A percentile compares a stretch with the other conserved stretches of the same genome.
phyloP scores from a whole-genome alignment of 1,140 invertebrate genomes.

The Sogatella furcifera region DNA sequence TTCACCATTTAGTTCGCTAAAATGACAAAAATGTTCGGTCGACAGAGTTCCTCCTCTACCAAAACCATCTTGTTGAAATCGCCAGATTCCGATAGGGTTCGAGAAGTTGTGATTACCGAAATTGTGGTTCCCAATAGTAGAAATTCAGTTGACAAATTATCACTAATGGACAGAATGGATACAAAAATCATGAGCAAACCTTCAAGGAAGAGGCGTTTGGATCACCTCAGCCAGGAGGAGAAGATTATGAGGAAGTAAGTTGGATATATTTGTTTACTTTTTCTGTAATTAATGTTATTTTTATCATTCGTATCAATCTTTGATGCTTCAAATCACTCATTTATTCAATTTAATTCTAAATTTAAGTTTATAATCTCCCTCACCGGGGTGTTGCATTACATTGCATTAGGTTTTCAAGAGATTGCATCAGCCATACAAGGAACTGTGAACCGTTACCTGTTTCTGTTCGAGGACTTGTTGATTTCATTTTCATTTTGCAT shows the following conservation, averaged over 20 bases:
- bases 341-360: too few species aligned
- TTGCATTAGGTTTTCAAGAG: too few species aligned
- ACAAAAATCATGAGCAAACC: neutral
- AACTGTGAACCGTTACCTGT: too few species aligned
- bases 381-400: too few species aligned
- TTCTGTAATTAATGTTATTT: neutral
- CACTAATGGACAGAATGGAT: neutral
- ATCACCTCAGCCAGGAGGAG: conserved; percentile 71
- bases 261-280: neutral
- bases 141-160: neutral
- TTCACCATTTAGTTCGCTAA: too few species aligned
- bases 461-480: neutral
- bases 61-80: conserved; percentile 13
- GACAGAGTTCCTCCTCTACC: neutral
- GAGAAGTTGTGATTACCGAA: conserved; percentile 20
- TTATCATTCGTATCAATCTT: neutral
- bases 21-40: too few species aligned
- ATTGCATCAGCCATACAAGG: too few species aligned
- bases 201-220: conserved; percentile 57
- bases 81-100: conserved; percentile 17
- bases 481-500: neutral
- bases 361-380: too few species aligned
- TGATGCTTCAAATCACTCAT: neutral
- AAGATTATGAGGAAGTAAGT: conserved; percentile 74
- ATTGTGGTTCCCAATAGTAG: neutral